Percentiles rank a stretch among this genome's conserved stretches.
These are phyloP conservation scores for Pentamera pediparva DNA, from an alignment of 53 echinoderm and acorn worm genomes.

Conservation along the genomic window DNA sequence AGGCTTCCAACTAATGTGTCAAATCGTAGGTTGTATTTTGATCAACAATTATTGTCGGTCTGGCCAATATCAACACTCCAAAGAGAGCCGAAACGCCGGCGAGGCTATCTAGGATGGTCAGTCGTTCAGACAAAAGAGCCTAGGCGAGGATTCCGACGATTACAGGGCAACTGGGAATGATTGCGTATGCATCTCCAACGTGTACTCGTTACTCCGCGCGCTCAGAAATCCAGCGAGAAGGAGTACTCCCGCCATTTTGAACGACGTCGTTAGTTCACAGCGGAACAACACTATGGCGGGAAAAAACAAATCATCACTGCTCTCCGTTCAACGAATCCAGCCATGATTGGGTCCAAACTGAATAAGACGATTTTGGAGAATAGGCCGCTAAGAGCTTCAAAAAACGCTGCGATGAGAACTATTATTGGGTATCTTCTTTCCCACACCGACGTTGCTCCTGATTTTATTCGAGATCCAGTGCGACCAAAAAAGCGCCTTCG, in stretches of 20 bases:
- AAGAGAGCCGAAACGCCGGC: background rate
- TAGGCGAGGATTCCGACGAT: background rate
- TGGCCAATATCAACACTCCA: background rate
- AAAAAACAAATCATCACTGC: background rate
- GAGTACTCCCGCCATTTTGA: background rate
- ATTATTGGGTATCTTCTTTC: background rate
- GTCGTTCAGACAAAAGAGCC: background rate
- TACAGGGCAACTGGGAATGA: background rate
- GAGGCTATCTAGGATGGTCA: background rate
- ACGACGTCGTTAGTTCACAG: background rate
- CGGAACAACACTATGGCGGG: background rate
- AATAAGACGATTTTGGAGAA: conserved; percentile 1
- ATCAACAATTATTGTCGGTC: too few species aligned
- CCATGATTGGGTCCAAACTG: background rate
- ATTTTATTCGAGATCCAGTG: too few species aligned
- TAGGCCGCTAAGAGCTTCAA: background rate
- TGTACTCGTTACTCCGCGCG: background rate
- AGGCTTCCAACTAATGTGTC: background rate
- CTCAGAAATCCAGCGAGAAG: background rate
- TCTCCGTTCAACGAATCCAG: background rate
- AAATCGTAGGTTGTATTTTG: too few species aligned
- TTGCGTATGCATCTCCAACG: conserved; percentile 6
- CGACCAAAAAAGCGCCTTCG: too few species aligned
- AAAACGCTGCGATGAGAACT: background rate
- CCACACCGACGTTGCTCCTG: too few species aligned